phyloP scores from a whole-genome alignment of 2,888 invertebrate species.

The Torymus aiolomorphi region DNA sequence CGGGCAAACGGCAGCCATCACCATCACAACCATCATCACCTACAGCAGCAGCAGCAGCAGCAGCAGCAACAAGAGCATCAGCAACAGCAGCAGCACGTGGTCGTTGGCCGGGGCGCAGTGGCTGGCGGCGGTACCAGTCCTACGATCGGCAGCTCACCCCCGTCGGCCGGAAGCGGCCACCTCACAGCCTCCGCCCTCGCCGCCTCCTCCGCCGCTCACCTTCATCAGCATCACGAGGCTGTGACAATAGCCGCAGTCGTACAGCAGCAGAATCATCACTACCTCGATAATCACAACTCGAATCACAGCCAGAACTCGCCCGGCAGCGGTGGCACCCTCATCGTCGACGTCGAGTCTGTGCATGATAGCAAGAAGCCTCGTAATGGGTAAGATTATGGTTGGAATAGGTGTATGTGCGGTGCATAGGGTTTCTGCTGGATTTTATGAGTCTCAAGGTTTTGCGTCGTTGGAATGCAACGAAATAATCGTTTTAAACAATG shows the following conservation, averaged over 20 bases:
- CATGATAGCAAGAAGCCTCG: slow-evolving; percentile 72
- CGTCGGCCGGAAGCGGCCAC: slow-evolving; percentile 66
- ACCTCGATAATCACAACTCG: slow-evolving; percentile 72
- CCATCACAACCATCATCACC: slow-evolving; percentile 59
- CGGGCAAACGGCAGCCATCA: slow-evolving; percentile 68
- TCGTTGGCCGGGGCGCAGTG: slow-evolving; percentile 3
- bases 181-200: slow-evolving; percentile 54
- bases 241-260: slow-evolving; percentile 1
- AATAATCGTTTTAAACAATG: too few species aligned
- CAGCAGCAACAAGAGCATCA: slow-evolving; percentile 58
- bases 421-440: too few species aligned
- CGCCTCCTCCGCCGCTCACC: slow-evolving; percentile 65
- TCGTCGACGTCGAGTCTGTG: slow-evolving; percentile 68
- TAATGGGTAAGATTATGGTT: slow-evolving; percentile 68
- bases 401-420: not conserved
- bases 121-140: slow-evolving; percentile 65
- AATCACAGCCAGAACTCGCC: slow-evolving; percentile 64
- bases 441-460: too few species aligned
- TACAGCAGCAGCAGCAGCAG: slow-evolving; percentile 46
- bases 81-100: slow-evolving; percentile 60
- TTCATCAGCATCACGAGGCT: not conserved
- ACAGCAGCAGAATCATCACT: slow-evolving; percentile 68
- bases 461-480: too few species aligned
- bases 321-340: slow-evolving; percentile 21
- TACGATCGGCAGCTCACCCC: slow-evolving; percentile 69